phyloP scores from a whole-genome alignment of 1,140 invertebrate species.

The Linepithema humile region DNA sequence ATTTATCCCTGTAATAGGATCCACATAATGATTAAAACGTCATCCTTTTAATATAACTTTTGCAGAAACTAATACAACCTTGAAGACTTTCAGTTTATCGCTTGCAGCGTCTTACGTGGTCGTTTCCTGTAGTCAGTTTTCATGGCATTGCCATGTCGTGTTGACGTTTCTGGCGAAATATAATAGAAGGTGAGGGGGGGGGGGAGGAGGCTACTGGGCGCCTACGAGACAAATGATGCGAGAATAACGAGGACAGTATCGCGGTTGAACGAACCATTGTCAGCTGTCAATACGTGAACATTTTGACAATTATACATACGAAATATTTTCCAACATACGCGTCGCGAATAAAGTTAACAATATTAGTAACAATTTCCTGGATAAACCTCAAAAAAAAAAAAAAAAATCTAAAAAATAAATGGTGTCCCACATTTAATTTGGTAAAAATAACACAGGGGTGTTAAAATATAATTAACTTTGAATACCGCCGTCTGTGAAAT shows the following conservation, averaged over 20 bases:
- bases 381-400: not conserved
- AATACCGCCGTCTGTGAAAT: not conserved
- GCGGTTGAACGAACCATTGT: slow-evolving; percentile 34
- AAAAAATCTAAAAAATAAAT: not conserved
- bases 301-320: not conserved
- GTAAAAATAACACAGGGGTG: not conserved
- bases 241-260: slow-evolving; percentile 39
- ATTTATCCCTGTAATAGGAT: not conserved
- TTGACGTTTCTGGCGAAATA: slow-evolving; percentile 20
- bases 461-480: slow-evolving; percentile 26
- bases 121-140: not conserved
- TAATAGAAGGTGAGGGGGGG: slow-evolving; percentile 20
- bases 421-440: too few species aligned
- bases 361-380: not conserved
- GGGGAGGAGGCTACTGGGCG: too few species aligned
- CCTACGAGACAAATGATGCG: slow-evolving; percentile 43
- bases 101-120: not conserved
- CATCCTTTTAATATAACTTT: not conserved
- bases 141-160: not conserved
- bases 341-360: slow-evolving; percentile 31
- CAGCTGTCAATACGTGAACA: slow-evolving; percentile 28
- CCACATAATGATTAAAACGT: not conserved
- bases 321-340: slow-evolving; percentile 11
- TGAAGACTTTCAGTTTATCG: too few species aligned
- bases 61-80: too few species aligned